These are phyloP conservation scores for Sebastolobus altivelis DNA, from an alignment of 2,797 vertebrate genomes.

Conservation along the genomic window DNA sequence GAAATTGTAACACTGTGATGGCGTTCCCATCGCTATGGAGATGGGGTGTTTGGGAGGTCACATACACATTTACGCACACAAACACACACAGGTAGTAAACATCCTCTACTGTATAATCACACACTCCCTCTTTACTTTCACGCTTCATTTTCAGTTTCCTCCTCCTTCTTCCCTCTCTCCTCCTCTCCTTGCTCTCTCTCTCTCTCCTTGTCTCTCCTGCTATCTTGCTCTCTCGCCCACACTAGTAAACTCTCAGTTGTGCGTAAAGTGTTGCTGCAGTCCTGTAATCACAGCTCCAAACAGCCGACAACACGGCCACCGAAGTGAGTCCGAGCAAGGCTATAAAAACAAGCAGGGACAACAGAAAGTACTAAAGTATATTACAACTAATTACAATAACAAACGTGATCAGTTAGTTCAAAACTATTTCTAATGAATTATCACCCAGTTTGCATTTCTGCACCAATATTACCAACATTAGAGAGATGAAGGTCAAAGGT, in stretches of 20 bases:
- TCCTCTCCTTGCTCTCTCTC: not conserved
- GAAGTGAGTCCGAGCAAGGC: slow-evolving; percentile 30
- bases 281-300: slow-evolving; percentile 68
- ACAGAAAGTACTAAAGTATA: not conserved
- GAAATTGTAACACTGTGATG: not conserved
- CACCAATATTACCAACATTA: not conserved
- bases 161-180: not conserved
- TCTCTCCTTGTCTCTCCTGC: slow-evolving; percentile 3
- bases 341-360: slow-evolving; percentile 23
- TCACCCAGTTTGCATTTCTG: not conserved
- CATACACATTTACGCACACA: slow-evolving; percentile 24
- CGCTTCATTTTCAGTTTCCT: slow-evolving; percentile 52
- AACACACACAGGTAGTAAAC: slow-evolving; percentile 51
- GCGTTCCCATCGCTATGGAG: slow-evolving; percentile 3
- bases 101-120: slow-evolving; percentile 58
- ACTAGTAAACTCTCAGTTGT: slow-evolving; percentile 50
- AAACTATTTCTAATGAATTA: not conserved
- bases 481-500: not conserved
- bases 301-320: slow-evolving; percentile 51
- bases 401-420: not conserved
- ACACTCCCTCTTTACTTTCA: slow-evolving; percentile 62
- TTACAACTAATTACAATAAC: too few species aligned
- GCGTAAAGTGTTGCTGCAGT: slow-evolving; percentile 51
- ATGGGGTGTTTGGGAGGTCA: not conserved
- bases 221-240: slow-evolving; percentile 24